Evolutionary conservation across 2,797 vertebrate genomes (phyloP).

Genomic region (Enteromius fasciolatus): DNA sequence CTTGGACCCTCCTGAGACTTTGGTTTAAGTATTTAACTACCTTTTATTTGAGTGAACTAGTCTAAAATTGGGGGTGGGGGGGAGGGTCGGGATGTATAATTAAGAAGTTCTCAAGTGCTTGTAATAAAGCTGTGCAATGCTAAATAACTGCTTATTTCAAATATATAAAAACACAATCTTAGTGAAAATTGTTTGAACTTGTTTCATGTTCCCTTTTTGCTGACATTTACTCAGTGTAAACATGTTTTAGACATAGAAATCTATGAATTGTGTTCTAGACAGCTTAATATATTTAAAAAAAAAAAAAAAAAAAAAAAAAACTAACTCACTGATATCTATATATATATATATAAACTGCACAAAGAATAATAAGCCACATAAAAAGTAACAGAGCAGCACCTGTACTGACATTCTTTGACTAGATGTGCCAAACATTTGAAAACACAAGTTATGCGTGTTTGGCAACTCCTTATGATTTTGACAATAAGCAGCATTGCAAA

Average conservation of each 20-base stretch:
- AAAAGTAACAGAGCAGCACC: slow-evolving; percentile 31
- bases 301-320: too few relatives aligned
- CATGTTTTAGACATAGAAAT: not conserved
- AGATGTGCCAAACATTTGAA: not conserved
- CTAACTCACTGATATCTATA: not conserved
- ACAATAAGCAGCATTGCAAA: slow-evolving; percentile 36
- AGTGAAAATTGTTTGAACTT: not conserved
- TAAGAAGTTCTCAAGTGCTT: slow-evolving; percentile 6
- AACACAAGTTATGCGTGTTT: not conserved
- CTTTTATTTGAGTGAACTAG: slow-evolving; percentile 44
- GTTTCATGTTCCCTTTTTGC: slow-evolving; percentile 24
- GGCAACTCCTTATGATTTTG: not conserved
- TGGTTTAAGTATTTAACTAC: slow-evolving; percentile 8
- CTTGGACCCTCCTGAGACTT: slow-evolving; percentile 7
- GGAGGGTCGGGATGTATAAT: slow-evolving; percentile 2
- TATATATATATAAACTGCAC: not conserved
- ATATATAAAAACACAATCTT: not conserved
- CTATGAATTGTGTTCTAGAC: not conserved
- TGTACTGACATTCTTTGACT: slow-evolving; percentile 17
- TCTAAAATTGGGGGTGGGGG: slow-evolving; percentile 15
- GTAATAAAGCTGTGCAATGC: slow-evolving; percentile 9
- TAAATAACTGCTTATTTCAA: not conserved
- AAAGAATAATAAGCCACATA: slow-evolving; percentile 11
- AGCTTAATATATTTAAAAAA: not conserved
- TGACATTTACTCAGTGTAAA: slow-evolving; percentile 16